Conservation (phyloP, 2,888 invertebrate species). For the Pseudococcus jackbeardsleyi region DNA sequence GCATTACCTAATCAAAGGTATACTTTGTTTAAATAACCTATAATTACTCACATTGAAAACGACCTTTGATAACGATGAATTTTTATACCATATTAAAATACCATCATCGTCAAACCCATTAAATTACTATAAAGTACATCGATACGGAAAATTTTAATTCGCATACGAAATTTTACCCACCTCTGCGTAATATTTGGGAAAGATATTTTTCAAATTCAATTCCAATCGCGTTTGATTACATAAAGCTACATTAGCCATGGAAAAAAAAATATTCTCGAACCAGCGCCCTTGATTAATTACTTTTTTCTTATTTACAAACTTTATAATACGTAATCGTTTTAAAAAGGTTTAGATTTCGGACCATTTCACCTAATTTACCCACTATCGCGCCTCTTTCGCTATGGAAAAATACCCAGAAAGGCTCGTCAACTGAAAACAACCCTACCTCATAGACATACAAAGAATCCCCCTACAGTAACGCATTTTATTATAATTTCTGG, state of each 20-base stretch:
- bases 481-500: neutral
- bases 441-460: too few relatives aligned
- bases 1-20: slow-evolving; percentile 23
- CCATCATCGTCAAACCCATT: neutral
- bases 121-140: neutral
- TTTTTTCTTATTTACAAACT: neutral
- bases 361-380: neutral
- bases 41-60: slow-evolving; percentile 37
- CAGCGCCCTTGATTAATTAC: neutral
- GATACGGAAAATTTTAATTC: slow-evolving; percentile 21
- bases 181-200: neutral
- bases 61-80: slow-evolving; percentile 20
- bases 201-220: neutral
- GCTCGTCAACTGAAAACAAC: slow-evolving; percentile 5
- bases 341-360: neutral
- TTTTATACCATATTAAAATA: slow-evolving; percentile 1
- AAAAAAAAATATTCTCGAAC: neutral
- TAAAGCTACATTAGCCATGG: neutral
- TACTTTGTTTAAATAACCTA: slow-evolving; percentile 31
- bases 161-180: neutral
- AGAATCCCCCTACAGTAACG: neutral
- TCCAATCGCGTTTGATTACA: neutral
- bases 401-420: neutral
- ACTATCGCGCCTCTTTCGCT: neutral
- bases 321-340: neutral